phyloP scores from a whole-genome alignment of 2,797 vertebrate genomes.

The Heteromormyrus szaboi region DNA sequence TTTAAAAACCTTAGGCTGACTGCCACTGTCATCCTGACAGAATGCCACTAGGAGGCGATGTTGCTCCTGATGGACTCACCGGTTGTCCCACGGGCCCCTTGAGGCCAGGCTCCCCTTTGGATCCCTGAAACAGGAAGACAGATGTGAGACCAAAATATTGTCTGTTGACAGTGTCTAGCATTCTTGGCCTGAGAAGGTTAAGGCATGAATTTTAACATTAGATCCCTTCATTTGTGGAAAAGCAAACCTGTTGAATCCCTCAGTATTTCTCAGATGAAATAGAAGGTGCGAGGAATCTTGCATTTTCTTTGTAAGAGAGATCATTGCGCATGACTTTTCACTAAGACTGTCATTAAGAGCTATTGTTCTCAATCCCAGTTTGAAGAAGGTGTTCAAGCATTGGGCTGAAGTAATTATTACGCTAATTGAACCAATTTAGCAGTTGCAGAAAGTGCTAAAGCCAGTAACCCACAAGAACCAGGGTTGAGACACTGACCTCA shows the following conservation, averaged over 20 bases:
- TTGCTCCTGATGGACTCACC: conserved; percentile 46
- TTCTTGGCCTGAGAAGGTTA: not conserved
- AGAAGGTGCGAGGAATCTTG: not conserved
- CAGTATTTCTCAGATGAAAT: not conserved
- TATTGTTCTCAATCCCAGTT: not conserved
- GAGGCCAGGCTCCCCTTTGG: conserved; percentile 58
- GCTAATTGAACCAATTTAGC: not conserved
- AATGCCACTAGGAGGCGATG: not conserved
- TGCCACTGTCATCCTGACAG: not conserved
- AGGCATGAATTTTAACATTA: not conserved
- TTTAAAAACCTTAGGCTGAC: not conserved
- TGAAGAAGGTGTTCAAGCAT: not conserved
- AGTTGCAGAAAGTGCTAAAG: not conserved
- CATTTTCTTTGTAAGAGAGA: not conserved
- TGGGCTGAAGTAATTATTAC: not conserved
- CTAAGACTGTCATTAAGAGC: not conserved
- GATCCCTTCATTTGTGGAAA: not conserved
- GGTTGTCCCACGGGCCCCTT: conserved; percentile 52
- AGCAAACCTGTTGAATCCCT: not conserved
- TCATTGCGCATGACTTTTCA: not conserved
- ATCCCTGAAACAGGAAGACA: conserved; percentile 58
- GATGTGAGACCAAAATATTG: not conserved
- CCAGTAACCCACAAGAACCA: not conserved
- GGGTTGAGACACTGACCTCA: not conserved
- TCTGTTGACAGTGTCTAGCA: not conserved